Base-by-base conservation (phyloP, 1,140 invertebrate species). In the Zaprionus camerounensis region DNA sequence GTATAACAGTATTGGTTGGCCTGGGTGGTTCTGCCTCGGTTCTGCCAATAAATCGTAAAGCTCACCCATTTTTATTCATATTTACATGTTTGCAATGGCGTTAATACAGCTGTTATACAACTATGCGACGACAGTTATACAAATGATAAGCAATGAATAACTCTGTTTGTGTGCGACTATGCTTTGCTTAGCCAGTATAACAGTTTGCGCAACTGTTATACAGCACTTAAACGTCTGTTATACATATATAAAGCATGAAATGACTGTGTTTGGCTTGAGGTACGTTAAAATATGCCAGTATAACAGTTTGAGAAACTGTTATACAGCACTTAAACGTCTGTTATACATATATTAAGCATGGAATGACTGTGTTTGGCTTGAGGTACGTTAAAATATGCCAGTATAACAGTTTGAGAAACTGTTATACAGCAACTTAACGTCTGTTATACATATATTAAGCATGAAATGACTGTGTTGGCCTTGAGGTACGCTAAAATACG, bases 21-120 rank as follows among this genome's bases (percentile, higher is more conserved):
- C 13, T 2, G 38, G 4, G 38, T 24, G 46, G 20, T 24, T 2
- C 3, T 26, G 24, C 4, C 24, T n/a, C n/a, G 6, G 6, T 13
- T 17, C 6, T n/a, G n/a, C n/a, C n/a, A 46, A 44, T 46, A 46
- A 46, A 46, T 46, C 7, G n/a, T 6, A 9, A 3, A 1, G 41
- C 36, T 17, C 6, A 5, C 41, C n/a, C 6, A 13, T 22, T 51
- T 56, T 56, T 9, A 26, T 26, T 26, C 12, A 56, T 26, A 28
- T 56, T 15, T 26, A 46, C 41, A 46, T 17, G 41, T n/a, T n/a
- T n/a, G 38, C 41, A 17, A n/a, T 28, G 53, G 13, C 1, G 12
- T 28, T 31, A 12, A 31, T 15, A 56, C 24, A 56, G 26, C 53
- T 31, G 26, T 56, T 56, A 56, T 56, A 56, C 53, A 58, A 34